Evolutionary conservation across 2,797 vertebrate genomes (phyloP).

Genomic region (Chelidonichthys spinosus): DNA sequence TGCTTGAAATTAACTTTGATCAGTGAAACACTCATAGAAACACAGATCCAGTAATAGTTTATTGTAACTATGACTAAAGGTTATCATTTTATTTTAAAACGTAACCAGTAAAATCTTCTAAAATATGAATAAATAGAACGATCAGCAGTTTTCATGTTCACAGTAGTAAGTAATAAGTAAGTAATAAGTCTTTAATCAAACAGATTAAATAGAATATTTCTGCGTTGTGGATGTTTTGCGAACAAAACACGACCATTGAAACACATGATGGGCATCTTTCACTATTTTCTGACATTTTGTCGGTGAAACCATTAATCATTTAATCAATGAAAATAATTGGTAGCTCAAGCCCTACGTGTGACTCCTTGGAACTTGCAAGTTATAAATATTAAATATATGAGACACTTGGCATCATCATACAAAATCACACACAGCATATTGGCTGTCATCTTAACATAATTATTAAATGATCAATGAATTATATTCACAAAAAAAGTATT

Average conservation of each 20-base stretch:
- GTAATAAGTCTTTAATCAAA: no score
- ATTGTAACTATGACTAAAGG: not conserved
- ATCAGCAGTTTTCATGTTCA: not conserved
- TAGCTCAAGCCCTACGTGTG: not conserved
- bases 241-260: not conserved
- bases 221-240: not conserved
- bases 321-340: not conserved
- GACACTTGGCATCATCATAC: not conserved
- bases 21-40: not conserved
- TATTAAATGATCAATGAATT: not conserved
- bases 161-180: no score
- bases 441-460: not conserved
- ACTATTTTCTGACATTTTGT: no score
- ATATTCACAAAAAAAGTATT: not conserved
- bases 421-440: not conserved
- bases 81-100: not conserved
- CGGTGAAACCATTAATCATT: no score
- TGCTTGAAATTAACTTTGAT: not conserved
- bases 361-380: not conserved
- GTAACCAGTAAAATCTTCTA: not conserved
- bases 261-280: no score
- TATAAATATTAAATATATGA: conserved; percentile 1
- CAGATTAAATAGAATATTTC: not conserved
- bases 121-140: not conserved
- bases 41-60: not conserved